These are phyloP conservation scores for Oscheius myriophilus DNA, from an alignment of 2,888 invertebrate species.

Conservation along the genomic window DNA sequence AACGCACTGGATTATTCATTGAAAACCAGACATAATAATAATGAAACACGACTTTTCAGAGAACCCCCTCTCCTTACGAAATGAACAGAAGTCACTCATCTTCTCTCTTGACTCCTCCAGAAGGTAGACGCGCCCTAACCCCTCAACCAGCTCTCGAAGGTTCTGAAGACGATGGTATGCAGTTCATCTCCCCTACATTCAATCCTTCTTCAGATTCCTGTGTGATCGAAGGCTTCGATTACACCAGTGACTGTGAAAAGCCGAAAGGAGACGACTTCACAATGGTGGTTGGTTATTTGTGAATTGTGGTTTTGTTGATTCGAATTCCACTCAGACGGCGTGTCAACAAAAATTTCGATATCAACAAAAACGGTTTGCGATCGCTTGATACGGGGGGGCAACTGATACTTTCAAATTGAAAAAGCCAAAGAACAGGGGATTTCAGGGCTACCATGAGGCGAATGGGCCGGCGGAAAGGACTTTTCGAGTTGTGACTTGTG, in stretches of 20 bases:
- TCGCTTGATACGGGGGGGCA: neutral
- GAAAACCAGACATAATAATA: no score
- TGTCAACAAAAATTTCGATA: no score
- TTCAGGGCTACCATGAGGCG: slow-evolving; percentile 50
- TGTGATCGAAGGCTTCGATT: slow-evolving; percentile 14
- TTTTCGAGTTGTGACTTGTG: slow-evolving; percentile 77
- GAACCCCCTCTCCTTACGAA: slow-evolving; percentile 26
- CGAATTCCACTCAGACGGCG: no score
- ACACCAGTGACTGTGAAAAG: slow-evolving; percentile 5
- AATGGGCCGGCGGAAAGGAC: slow-evolving; percentile 74
- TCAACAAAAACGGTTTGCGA: no score
- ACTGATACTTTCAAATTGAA: neutral
- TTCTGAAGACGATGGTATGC: slow-evolving; percentile 7
- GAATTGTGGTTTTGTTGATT: no score
- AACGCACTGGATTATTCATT: no score
- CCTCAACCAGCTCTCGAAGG: slow-evolving; percentile 14
- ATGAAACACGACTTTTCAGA: slow-evolving; percentile 8
- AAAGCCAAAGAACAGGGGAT: neutral
- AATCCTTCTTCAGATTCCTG: neutral
- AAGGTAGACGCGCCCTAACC: slow-evolving; percentile 7
- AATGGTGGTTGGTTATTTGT: slow-evolving; percentile 5
- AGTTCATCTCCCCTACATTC: neutral
- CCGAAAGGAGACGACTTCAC: slow-evolving; percentile 21
- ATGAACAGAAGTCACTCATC: slow-evolving; percentile 47
- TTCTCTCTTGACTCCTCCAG: slow-evolving; percentile 26